phyloP scores from a whole-genome alignment of 1,140 invertebrate genomes.

The Gonatopus flavifemur region DNA sequence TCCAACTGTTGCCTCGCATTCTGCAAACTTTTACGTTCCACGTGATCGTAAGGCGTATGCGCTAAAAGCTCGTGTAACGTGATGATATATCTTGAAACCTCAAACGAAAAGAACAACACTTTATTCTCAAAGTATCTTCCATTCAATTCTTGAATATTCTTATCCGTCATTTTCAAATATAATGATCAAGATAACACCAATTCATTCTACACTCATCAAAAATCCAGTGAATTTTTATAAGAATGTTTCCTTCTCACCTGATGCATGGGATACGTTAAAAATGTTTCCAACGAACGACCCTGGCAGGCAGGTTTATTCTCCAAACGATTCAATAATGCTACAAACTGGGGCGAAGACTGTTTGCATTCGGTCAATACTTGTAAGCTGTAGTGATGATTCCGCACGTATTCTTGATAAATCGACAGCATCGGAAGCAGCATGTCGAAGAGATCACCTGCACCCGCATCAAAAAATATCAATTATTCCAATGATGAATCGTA shows the following conservation, averaged over 20 bases:
- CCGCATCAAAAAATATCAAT: background rate
- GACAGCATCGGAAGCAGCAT: conserved; percentile 92
- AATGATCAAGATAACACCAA: too few species aligned
- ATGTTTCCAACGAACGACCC: conserved; percentile 83
- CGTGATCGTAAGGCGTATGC: conserved; percentile 92
- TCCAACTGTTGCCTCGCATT: conserved; percentile 87
- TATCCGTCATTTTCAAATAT: too few species aligned
- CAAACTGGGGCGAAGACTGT: conserved; percentile 78
- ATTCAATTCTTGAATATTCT: too few species aligned
- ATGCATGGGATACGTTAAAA: conserved; percentile 94
- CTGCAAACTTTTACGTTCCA: conserved; percentile 87
- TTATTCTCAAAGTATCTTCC: background rate
- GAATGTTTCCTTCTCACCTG: conserved; percentile 65
- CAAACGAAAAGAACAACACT: conserved; percentile 32
- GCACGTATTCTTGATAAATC: conserved; percentile 93
- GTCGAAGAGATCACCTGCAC: conserved; percentile 86
- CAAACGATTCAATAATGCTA: conserved; percentile 75
- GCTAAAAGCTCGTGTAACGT: conserved; percentile 89
- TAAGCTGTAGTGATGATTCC: conserved; percentile 93
- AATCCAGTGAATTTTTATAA: too few species aligned
- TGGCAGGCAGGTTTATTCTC: conserved; percentile 87
- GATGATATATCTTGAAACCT: conserved; percentile 92
- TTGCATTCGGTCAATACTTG: conserved; percentile 94
- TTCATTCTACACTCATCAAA: too few species aligned
- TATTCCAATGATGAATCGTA: background rate